These are phyloP conservation scores for Haliclystus octoradiatus DNA, from an alignment of 30 jellyfish, hydroid and myxozoan genomes.

Conservation along the genomic window DNA sequence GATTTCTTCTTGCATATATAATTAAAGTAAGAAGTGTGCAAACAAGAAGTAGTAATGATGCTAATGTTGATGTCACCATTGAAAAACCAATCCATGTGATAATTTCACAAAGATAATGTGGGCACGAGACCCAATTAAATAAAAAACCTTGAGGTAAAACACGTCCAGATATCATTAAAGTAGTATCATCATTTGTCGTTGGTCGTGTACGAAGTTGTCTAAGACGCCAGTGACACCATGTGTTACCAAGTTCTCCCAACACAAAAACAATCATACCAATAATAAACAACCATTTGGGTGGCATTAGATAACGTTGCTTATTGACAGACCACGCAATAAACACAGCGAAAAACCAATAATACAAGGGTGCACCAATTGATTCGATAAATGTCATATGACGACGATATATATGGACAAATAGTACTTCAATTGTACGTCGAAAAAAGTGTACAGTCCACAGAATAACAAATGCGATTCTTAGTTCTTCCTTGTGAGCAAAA, in stretches of 20 bases:
- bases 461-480: conserved; percentile 21
- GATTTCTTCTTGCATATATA: conserved; percentile 54
- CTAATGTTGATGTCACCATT: conserved; percentile 53
- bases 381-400: conserved; percentile 71
- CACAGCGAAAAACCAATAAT: conserved; percentile 68
- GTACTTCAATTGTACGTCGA: conserved; percentile 60
- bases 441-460: conserved; percentile 57
- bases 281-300: conserved; percentile 8
- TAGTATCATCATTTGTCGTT: background rate
- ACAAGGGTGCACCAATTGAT: conserved; percentile 71
- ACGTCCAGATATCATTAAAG: conserved; percentile 29
- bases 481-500: background rate
- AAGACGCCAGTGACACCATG: conserved; percentile 53
- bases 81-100: conserved; percentile 69
- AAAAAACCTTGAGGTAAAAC: conserved; percentile 53
- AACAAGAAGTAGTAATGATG: conserved; percentile 33
- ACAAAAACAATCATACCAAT: conserved; percentile 33
- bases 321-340: conserved; percentile 53
- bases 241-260: conserved; percentile 65
- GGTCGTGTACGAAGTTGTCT: conserved; percentile 47
- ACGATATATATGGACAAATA: conserved; percentile 64
- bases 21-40: conserved; percentile 49
- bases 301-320: conserved; percentile 2
- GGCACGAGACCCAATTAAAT: conserved; percentile 44
- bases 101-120: conserved; percentile 76